Base-by-base conservation (phyloP, 2,797 vertebrate species). In the Chaenodraco wilsoni region DNA sequence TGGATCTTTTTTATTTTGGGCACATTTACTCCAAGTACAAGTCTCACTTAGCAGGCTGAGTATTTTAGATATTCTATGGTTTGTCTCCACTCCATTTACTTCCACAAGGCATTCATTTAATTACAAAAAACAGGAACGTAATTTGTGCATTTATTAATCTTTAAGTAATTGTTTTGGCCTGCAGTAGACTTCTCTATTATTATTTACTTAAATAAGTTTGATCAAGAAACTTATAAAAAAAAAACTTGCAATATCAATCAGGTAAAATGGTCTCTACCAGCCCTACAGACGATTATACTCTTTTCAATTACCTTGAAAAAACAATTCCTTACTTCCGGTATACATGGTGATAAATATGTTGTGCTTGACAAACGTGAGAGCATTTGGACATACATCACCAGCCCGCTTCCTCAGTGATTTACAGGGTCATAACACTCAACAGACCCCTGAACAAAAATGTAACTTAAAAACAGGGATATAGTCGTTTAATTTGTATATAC, bases 351-450 rank as follows among this genome's bases (percentile, higher is more conserved):
- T 72, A 10, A 79, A 3, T 78, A 2, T 40, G 0, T 19, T 0
- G 0, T 0, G 0, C 65, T 84, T 86, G 69, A 86, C 69, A 21
- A 2, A 21, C 23, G 43, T 54, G 58, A 49, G 9, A 40, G 41
- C 43, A 14, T 68, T 69, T 31, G 69, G 80, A 21, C 21, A 21
- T 21, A 21, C 21, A 21, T 21, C 21, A 21, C 21, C 21, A 21
- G 21, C 21, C 21, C 2, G 12, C 37, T 31, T 65, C 16, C 19
- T 55, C 15, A 23, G 21, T 37, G 33, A 72, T 66, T 78, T 79
- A 76, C 93, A 75, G 89, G 88, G 88, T 94, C 93, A 86, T 92
- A 94, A 90, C 54, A 93, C 90, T 84, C 64, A 58, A 23, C 9
- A 51, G 1, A 33, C 19, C 1, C 37, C 31, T 9, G 0, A 19